Conservation (phyloP, 1,140 invertebrate species). For the Bacillus rossius region DNA sequence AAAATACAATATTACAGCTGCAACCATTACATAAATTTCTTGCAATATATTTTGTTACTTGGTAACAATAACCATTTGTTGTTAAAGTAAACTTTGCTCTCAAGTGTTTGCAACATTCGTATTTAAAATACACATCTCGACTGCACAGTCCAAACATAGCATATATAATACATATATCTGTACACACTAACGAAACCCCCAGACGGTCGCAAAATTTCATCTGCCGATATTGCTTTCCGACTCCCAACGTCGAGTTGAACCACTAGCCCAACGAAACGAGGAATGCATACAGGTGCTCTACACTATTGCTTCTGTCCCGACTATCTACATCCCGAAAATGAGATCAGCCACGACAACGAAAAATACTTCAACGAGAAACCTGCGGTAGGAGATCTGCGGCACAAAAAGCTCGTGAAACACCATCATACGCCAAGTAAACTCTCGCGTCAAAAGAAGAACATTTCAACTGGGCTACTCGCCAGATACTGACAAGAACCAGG, state of each 20-base stretch:
- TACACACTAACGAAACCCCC: not conserved
- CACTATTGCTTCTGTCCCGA: not conserved
- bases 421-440: too few relatives aligned
- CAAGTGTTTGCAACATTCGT: constrained; percentile 7
- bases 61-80: constrained; percentile 2
- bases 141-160: not conserved
- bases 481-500: too few relatives aligned
- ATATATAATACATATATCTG: constrained; percentile 4
- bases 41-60: constrained; percentile 1
- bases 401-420: too few relatives aligned
- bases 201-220: not conserved
- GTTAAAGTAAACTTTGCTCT: not conserved
- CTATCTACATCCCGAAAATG: too few relatives aligned
- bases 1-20: too few relatives aligned
- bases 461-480: too few relatives aligned
- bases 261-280: not conserved
- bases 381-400: too few relatives aligned
- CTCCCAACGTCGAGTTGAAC: not conserved
- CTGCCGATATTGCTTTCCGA: not conserved
- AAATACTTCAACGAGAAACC: too few relatives aligned
- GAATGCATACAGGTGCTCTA: not conserved
- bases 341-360: too few relatives aligned
- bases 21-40: too few relatives aligned
- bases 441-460: too few relatives aligned
- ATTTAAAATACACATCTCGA: constrained; percentile 6